Base-by-base conservation (phyloP, 1,140 invertebrate genomes). In the Brachionus paranguensis region DNA sequence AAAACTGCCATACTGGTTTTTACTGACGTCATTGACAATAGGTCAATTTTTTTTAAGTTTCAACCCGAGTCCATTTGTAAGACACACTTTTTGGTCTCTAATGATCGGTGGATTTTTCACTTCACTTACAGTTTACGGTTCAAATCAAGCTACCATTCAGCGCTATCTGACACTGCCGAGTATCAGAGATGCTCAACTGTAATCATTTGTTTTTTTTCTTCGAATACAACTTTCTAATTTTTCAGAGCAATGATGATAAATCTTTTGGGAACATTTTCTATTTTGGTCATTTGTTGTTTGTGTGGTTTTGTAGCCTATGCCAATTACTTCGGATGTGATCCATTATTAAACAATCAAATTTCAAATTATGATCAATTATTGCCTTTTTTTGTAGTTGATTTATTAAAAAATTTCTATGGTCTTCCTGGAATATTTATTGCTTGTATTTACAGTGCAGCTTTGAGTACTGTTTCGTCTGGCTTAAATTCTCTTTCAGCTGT, bases 61-160 rank as follows among this genome's bases (percentile, higher is more conserved):
- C 88, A 91, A 93, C 87, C 89, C 92, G 0, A 91, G 92, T 87
- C 93, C 93, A 43, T 85, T 27, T 84, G 43, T 93, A 0, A 91
- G 95, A 20, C 95, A 97, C 87, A 95, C 94, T 20, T 94, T 96
- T 86, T 98, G 95, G 92, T 93, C 94, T 1, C 92, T 97, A n/a
- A 91, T 94, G 1, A 91, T 98, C 85, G 95, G 95, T 24, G 95
- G 95, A 0, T 93, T 94, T 55, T 94, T 97, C 85, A 96, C 95
- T 53, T 97, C 95, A 93, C 91, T 95, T 1, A 94, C 95, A 1
- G 92, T 97, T 87, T 96, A 96, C 87, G 95, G 94, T 85, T 93
- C 94, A 33, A 97, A 97, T 89, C 96, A 98, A 88, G 94, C 95
- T 0, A 95, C 95, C 43, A 93, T 97, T 12, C 96, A 98, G 88